These are phyloP conservation scores for Salpingus planirostris DNA, from an alignment of 2,888 invertebrate genomes.

Conservation along the genomic window DNA sequence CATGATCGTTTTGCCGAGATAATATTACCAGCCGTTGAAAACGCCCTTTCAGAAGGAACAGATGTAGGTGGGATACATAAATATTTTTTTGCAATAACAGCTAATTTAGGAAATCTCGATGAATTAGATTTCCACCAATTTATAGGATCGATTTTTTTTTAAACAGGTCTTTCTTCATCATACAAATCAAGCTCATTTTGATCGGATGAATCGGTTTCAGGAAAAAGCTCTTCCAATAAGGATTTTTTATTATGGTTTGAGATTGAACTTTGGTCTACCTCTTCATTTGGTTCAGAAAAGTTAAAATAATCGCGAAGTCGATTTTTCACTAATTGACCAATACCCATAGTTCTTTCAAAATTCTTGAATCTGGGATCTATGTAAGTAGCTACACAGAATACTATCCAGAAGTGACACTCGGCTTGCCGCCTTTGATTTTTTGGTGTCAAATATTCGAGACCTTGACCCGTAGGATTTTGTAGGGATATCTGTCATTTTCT, in stretches of 20 bases:
- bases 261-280: slow-evolving; percentile 3
- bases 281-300: slow-evolving; percentile 1
- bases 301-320: slow-evolving; percentile 7
- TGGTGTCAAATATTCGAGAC: no score
- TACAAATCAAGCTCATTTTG: slow-evolving; percentile 10
- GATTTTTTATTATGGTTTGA: slow-evolving; percentile 10
- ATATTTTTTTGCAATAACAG: slow-evolving; percentile 5
- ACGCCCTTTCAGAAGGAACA: slow-evolving; percentile 5
- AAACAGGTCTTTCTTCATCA: neutral
- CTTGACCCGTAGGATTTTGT: no score
- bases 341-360: neutral
- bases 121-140: slow-evolving; percentile 4
- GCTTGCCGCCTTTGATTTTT: no score
- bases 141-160: slow-evolving; percentile 4
- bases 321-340: slow-evolving; percentile 7
- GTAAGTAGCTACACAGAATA: no score
- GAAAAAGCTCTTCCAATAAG: slow-evolving; percentile 6
- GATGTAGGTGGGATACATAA: slow-evolving; percentile 9
- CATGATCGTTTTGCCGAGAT: slow-evolving; percentile 5
- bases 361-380: neutral
- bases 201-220: neutral
- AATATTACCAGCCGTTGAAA: slow-evolving; percentile 8
- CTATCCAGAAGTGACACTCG: no score
- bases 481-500: no score
- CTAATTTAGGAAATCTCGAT: slow-evolving; percentile 3